Evolutionary conservation across 2,113 vertebrate species (phyloP), one percentile per base, ranked within the genome.

Genomic region (Sterrhoptilus dennistouni): DNA sequence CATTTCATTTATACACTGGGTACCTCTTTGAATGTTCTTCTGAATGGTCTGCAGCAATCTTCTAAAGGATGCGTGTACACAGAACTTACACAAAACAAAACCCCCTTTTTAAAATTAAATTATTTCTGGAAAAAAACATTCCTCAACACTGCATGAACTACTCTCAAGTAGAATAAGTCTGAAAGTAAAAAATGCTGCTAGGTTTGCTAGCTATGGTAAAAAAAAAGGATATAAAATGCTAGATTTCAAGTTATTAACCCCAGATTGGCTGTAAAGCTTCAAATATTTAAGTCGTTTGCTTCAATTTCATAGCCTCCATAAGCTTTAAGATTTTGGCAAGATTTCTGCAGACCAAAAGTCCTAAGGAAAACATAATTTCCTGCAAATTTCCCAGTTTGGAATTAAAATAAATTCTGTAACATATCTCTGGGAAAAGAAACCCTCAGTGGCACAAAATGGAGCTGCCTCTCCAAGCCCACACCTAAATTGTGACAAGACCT

Each of bases 181-280:
- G 83, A 89, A 96, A 96, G 47, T 80, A 54, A 91, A 88, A 96
- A 84, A 65, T 47, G 75, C 70, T 77, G 63, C 85, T 93, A 87
- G 35, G 79, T 91, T 95, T 82, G 12, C 77, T 69, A 83, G 45
- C 12, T 69, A 13, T 13, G 5, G 45, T 74, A 24, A 69, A 61
- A 10, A 29, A 31, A 60, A 35, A 52, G 65, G 20, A 85, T 63
- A 57, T 92, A 80, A 94, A 83, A 83, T 35, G 36, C 42, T 59
- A 69, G 54, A 61, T 91, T 91, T 85, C 63, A 95, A 94, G 56
- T 54, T 95, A 88, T 93, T 90, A 88, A 95, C 81, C 77, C 78
- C 87, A 88, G 77, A 94, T 82, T 83, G 80, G 45, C 74, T 89
- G 80, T 97, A 97, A 98, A 97, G 11, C 87, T 85, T 97, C 83